Conservation (phyloP, 2,113 vertebrate species). For the Orcinus orca region DNA sequence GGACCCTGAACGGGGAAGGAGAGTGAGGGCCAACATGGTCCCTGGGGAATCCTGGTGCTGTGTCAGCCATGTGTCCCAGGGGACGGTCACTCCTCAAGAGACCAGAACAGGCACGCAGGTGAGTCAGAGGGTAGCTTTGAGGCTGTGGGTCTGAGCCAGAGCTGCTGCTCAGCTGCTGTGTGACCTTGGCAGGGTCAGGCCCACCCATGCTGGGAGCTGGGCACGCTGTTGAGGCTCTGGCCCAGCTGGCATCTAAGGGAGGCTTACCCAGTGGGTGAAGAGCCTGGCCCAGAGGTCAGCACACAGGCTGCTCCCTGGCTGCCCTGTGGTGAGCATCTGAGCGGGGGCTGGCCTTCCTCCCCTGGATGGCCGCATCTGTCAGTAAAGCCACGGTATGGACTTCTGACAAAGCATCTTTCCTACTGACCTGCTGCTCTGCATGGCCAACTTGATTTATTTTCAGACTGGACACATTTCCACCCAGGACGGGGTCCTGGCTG, state of each 20-base stretch:
- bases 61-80: rapidly evolving
- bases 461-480: rapidly evolving
- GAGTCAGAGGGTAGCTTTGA: rapidly evolving
- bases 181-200: rapidly evolving
- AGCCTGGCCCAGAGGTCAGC: rapidly evolving
- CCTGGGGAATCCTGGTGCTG: not conserved
- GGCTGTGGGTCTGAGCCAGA: rapidly evolving
- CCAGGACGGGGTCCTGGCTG: not conserved
- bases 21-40: rapidly evolving
- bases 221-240: rapidly evolving
- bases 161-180: rapidly evolving
- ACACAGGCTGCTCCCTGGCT: not conserved
- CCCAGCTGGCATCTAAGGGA: rapidly evolving
- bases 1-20: too few relatives aligned
- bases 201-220: rapidly evolving
- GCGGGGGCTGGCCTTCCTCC: rapidly evolving
- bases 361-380: not conserved
- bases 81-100: rapidly evolving
- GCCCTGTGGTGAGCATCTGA: rapidly evolving
- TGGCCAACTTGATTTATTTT: rapidly evolving
- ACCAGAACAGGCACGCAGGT: rapidly evolving
- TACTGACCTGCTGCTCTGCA: rapidly evolving
- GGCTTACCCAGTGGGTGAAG: rapidly evolving
- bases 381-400: not conserved
- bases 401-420: not conserved